phyloP scores from a whole-genome alignment of 2,888 invertebrate species.

The Apodemia duryi region DNA sequence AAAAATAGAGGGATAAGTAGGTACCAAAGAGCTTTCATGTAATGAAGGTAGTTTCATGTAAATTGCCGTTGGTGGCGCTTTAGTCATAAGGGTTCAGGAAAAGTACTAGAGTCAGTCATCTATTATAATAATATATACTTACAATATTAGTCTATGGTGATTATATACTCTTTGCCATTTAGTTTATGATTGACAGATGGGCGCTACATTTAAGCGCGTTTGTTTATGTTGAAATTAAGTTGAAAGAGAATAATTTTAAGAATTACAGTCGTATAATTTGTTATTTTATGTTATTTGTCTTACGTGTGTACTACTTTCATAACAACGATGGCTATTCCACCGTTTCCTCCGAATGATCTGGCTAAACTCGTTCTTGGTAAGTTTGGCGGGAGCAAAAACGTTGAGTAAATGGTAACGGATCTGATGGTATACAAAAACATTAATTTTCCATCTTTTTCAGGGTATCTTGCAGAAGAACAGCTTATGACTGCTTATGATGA shows the following conservation, averaged over 20 bases:
- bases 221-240: background rate
- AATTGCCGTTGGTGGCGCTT: too few species aligned
- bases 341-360: constrained; percentile 66
- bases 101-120: too few species aligned
- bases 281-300: background rate
- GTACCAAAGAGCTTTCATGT: too few species aligned
- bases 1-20: too few species aligned
- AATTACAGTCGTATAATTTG: background rate
- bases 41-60: too few species aligned
- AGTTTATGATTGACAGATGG: background rate
- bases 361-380: constrained; percentile 71
- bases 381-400: constrained; percentile 63
- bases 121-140: too few species aligned
- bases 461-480: constrained; percentile 71
- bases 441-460: constrained; percentile 36
- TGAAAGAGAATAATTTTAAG: background rate
- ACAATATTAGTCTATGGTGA: too few species aligned
- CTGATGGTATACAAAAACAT: background rate
- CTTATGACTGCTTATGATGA: constrained; percentile 74
- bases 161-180: background rate
- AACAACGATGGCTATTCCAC: constrained; percentile 56
- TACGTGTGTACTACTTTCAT: background rate
- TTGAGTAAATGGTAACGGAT: constrained; percentile 19
- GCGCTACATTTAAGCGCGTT: constrained; percentile 1
- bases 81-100: too few species aligned